Evolutionary conservation across 2,113 vertebrate genomes (phyloP), one percentile per base, ranked within the genome.

Genomic region (Zosterops borbonicus): DNA sequence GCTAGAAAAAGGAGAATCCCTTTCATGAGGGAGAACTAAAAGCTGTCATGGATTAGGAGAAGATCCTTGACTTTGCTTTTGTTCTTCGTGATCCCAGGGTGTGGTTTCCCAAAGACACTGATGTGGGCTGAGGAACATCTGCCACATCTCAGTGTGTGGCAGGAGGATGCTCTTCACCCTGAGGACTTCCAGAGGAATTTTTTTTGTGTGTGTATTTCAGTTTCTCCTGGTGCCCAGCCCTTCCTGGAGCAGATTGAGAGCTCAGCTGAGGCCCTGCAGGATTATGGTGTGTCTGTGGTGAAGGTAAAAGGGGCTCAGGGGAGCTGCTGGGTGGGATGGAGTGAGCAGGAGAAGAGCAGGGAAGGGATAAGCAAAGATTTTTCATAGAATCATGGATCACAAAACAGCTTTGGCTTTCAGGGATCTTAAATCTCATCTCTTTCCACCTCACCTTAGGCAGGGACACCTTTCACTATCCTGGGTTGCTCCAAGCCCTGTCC

Each of bases 261-360:
- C 91, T 99, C 99, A 1, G 97, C 97, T 6, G 97, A 97, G 53
- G 98, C 95, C 15, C 98, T 99, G n/a, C 97, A 98, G 90, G 99
- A 99, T 78, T 99, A 99, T 55, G 99, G 99, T 5, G 97, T 99
- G 85, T 97, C 98, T 1, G 99, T 99, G 86, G 98, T 98, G 68
- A 99, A 98, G 98, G 99, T 99, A 97, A 92, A 11, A 37, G 60
- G 59, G 77, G 21, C 47, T 35, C 55, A 49, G 41, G 56, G 35
- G 23, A 49, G 42, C 47, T 90, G 55, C 71, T 83, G 79, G 55
- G 8, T 44, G 42, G 55, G 55, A 14, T 52, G 69, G 62, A n/a
- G 11, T 2, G 8, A 62, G 29, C 3, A 35, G 33, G 14, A 59
- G 27, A 29, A 46, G 53, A 37, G 24, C 29, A 46, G 35, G 41